A percentile compares a stretch with the other conserved stretches of the same genome.
Evolutionary conservation across 2,888 invertebrate genomes (phyloP).

Genomic region (Latrodectus hesperus): DNA sequence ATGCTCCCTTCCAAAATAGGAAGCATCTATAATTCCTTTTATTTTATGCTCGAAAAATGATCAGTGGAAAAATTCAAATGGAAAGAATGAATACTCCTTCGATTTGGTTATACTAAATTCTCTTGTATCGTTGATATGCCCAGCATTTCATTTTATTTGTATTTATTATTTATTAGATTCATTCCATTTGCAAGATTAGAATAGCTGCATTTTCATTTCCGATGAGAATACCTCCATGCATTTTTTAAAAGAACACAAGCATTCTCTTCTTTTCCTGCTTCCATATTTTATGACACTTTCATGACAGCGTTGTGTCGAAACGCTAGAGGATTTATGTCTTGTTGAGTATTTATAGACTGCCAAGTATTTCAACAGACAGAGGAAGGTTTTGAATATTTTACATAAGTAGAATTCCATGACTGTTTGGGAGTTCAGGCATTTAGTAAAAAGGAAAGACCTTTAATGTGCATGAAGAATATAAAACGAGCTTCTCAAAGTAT

Average conservation of each 20-base stretch:
- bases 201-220: constrained; percentile 54
- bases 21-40: too few relatives aligned
- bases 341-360: constrained; percentile 1
- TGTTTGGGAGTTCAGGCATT: too few relatives aligned
- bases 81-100: not conserved
- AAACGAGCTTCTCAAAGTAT: too few relatives aligned
- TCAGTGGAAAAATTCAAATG: not conserved
- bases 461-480: too few relatives aligned
- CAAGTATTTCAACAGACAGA: not conserved
- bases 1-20: too few relatives aligned
- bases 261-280: not conserved
- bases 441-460: too few relatives aligned
- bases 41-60: constrained; percentile 20
- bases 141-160: constrained; percentile 28
- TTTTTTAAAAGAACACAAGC: not conserved
- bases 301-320: constrained; percentile 13
- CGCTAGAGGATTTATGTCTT: constrained; percentile 32
- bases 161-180: constrained; percentile 55
- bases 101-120: constrained; percentile 39
- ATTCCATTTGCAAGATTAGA: constrained; percentile 61
- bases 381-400: not conserved
- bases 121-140: constrained; percentile 26
- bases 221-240: not conserved
- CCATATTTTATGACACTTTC: constrained; percentile 18
- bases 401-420: not conserved